Base-by-base conservation (phyloP, 1,140 invertebrate genomes). In the Cherax quadricarinatus region DNA sequence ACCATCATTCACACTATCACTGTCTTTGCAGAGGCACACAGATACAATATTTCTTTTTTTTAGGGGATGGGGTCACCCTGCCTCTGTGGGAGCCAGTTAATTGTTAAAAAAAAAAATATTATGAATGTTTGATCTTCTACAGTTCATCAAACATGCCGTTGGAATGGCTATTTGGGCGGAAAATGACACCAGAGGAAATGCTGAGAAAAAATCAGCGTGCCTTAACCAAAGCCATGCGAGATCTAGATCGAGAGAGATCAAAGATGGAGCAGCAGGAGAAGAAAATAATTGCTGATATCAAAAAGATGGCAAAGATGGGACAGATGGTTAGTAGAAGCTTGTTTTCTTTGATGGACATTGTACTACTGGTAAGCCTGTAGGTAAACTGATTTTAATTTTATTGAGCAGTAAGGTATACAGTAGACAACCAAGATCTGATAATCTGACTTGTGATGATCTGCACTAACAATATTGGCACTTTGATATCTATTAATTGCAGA, bases 201-300 rank as follows among this genome's bases (percentile, higher is more conserved):
- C 96, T 99, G 41, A 96, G 98, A 89, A 99, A 99, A 95, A 99
- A 99, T 95, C 99, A 99, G 95, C 96, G 99, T 93, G 98, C 99
- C 30, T 96, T 99, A n/a, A 99, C 99, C 95, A 99, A 99, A 96
- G 99, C 99, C 5, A 99, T 99, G 97, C 96, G 99, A 81, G 99
- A 99, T 95, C 96, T 99, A 83, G 99, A 99, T 94, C 96, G 99
- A 84, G 99, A 99, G 96, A 97, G 97, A 94, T 96, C 97, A 94
- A 97, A 98, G 94, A 99, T 99, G 98, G 99, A 99, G 95, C 98
- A 98, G 94, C 98, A 99, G 95, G 99, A 99, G 95, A 99, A 99
- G 95, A 99, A 99, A 96, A 97, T 99, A 73, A 99, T 99, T 93
- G 96, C 96, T 6, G 99, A 99, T 95, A 99, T 99, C 91, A 99